Conservation (phyloP, 2,113 vertebrate genomes). For the Cervus canadensis region DNA sequence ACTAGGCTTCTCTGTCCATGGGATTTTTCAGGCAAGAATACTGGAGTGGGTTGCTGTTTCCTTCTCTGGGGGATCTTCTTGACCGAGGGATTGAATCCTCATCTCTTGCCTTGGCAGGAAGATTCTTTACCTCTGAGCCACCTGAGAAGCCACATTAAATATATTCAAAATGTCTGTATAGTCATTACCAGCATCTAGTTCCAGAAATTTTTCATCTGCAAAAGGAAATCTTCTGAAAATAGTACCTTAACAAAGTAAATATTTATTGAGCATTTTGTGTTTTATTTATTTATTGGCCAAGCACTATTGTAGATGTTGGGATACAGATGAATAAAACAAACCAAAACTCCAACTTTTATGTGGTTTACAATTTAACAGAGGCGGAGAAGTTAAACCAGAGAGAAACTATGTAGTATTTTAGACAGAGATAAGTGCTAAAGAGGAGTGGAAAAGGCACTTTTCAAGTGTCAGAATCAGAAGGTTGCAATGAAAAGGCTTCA, state of each 20-base stretch:
- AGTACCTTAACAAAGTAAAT: background rate
- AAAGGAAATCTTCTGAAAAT: background rate
- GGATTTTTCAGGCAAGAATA: background rate
- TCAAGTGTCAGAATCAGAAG: background rate
- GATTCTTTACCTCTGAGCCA: background rate
- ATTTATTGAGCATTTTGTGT: background rate
- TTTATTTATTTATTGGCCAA: background rate
- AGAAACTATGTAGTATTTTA: background rate
- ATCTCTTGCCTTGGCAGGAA: background rate
- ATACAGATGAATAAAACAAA: background rate
- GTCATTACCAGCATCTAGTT: background rate
- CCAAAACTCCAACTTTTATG: background rate
- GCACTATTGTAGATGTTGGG: background rate
- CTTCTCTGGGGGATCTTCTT: background rate
- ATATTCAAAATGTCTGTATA: background rate
- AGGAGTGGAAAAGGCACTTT: background rate
- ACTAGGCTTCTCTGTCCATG: background rate
- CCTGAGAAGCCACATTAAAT: background rate
- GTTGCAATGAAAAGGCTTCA: background rate
- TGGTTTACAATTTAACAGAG: background rate
- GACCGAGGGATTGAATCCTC: background rate
- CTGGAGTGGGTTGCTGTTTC: background rate
- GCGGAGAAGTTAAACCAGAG: background rate
- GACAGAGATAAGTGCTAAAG: background rate
- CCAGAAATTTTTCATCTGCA: background rate